A percentile compares a stretch with the other conserved stretches of the same genome.
Evolutionary conservation across 2,888 invertebrate species (phyloP).

Genomic region (Mesorhabditis spiculigera): DNA sequence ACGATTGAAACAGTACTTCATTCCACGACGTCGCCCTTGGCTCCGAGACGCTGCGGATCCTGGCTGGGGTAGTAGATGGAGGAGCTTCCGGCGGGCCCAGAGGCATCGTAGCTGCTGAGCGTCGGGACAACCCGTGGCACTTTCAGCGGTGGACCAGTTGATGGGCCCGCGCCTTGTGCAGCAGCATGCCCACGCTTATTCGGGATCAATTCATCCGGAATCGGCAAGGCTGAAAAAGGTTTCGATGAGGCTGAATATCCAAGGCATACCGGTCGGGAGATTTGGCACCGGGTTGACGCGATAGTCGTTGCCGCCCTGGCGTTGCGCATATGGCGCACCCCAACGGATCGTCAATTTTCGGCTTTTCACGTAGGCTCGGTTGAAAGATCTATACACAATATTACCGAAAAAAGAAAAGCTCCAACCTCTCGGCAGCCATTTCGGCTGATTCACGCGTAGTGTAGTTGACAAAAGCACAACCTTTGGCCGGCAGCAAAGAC

Average conservation of each 20-base stretch:
- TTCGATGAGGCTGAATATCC: neutral
- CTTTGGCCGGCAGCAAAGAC: slow-evolving; percentile 82
- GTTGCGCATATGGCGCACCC: slow-evolving; percentile 85
- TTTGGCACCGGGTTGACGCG: slow-evolving; percentile 49
- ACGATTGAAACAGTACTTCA: slow-evolving; percentile 10
- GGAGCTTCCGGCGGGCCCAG: neutral
- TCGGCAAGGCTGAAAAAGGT: slow-evolving; percentile 16
- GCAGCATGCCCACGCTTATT: slow-evolving; percentile 20
- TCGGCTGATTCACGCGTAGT: slow-evolving; percentile 86
- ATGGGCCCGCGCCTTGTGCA: neutral
- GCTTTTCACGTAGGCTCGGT: slow-evolving; percentile 80
- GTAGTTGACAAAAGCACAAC: slow-evolving; percentile 93
- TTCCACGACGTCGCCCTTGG: slow-evolving; percentile 52
- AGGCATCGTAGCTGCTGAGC: neutral
- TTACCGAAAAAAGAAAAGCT: neutral
- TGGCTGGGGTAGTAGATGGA: slow-evolving; percentile 90
- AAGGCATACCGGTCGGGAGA: slow-evolving; percentile 38
- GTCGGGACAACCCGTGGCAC: slow-evolving; percentile 29
- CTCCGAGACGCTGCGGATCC: slow-evolving; percentile 73
- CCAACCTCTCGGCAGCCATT: slow-evolving; percentile 76
- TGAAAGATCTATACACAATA: slow-evolving; percentile 73
- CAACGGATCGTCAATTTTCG: slow-evolving; percentile 92
- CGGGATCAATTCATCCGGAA: slow-evolving; percentile 35
- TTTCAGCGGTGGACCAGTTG: slow-evolving; percentile 15
- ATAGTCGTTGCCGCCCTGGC: slow-evolving; percentile 41